A percentile compares a stretch with the other conserved stretches of the same genome.
Evolutionary conservation across 2,888 invertebrate species (phyloP).

Genomic region (Brachycybe producta): DNA sequence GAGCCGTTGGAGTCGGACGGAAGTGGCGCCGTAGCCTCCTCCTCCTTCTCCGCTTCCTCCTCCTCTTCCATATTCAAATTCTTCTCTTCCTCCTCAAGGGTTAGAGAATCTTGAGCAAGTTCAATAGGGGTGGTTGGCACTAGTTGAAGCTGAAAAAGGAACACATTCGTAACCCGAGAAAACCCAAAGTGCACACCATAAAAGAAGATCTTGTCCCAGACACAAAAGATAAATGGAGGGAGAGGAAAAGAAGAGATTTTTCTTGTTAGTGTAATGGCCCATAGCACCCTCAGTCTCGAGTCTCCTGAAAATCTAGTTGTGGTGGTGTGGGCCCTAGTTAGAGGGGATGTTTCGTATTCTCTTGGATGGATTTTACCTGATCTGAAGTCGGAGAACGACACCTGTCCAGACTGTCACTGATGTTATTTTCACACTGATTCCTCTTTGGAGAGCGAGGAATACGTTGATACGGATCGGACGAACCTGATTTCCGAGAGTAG

Average conservation of each 20-base stretch:
- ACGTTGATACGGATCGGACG: conserved; percentile 72
- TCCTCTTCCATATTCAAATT: background rate
- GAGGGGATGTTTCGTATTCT: no score
- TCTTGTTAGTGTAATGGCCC: background rate
- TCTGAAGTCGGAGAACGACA: conserved; percentile 59
- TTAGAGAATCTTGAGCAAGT: no score
- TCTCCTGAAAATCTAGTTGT: background rate
- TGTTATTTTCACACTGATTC: conserved; percentile 25
- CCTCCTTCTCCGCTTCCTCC: background rate
- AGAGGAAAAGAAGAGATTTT: no score
- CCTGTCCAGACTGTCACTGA: conserved; percentile 23
- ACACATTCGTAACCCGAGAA: no score
- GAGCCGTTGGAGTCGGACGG: background rate
- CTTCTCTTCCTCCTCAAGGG: no score
- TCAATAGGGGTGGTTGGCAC: no score
- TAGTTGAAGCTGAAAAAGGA: no score
- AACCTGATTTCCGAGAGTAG: conserved; percentile 28
- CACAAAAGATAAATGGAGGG: no score
- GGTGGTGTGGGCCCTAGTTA: no score
- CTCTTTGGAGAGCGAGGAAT: conserved; percentile 61
- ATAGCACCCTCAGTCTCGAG: background rate
- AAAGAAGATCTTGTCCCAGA: no score
- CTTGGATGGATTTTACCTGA: conserved; percentile 60
- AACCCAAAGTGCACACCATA: no score
- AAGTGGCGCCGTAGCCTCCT: background rate